These are phyloP conservation scores for Sarcophaga subvicina DNA, from an alignment of 2,888 invertebrate species.

Conservation along the genomic window DNA sequence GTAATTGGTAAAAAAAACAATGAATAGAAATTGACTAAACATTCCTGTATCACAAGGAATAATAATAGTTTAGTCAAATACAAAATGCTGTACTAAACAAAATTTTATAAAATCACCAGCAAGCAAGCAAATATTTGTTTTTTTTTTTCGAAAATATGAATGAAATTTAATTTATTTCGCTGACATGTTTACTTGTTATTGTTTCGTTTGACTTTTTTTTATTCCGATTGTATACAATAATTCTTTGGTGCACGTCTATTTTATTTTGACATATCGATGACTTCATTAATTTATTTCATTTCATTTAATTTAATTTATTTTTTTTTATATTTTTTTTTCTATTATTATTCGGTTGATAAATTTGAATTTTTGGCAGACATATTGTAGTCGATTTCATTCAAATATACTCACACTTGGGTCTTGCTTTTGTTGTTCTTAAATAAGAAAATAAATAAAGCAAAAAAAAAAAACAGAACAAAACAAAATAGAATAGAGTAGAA, in stretches of 20 bases:
- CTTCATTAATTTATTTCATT: conserved; percentile 15
- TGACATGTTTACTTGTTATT: neutral
- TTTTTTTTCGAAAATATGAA: neutral
- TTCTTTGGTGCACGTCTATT: too few relatives aligned
- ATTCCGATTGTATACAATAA: neutral
- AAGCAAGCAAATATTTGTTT: too few relatives aligned
- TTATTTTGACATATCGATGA: conserved; percentile 21
- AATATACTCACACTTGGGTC: neutral
- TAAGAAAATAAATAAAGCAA: neutral
- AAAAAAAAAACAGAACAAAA: too few relatives aligned
- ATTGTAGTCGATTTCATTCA: conserved; percentile 22
- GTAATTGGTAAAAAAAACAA: too few relatives aligned
- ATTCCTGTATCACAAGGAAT: too few relatives aligned
- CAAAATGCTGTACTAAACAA: too few relatives aligned
- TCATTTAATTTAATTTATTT: neutral
- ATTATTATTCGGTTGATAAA: neutral
- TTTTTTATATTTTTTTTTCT: neutral
- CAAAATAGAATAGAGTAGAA: too few relatives aligned
- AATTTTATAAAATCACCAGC: neutral
- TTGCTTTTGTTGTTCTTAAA: neutral
- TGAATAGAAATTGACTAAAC: too few relatives aligned
- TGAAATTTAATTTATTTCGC: neutral
- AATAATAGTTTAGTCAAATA: too few relatives aligned
- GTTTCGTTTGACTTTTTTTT: neutral
- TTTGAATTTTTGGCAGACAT: conserved; percentile 4